Evolutionary conservation across 2,888 invertebrate species (phyloP), one percentile per base, ranked within the genome.

Genomic region (Sarcophaga variegata): DNA sequence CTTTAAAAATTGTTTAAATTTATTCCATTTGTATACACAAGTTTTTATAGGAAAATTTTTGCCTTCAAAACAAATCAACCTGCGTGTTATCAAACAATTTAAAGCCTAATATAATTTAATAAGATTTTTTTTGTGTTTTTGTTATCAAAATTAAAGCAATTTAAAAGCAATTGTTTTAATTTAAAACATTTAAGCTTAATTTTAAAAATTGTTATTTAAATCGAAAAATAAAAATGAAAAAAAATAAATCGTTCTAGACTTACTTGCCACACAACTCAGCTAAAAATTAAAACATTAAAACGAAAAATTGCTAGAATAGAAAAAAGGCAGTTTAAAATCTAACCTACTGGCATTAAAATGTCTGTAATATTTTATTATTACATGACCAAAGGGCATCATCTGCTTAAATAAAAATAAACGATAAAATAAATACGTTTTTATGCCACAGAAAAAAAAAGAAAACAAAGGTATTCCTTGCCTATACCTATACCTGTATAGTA

Each of bases 141-240:
- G 49, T 54, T 63, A 45, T 6, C 10, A 5, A 72, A 76, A 75
- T 81, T 81, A 60, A 12, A 27, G 0, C 5, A 83, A 83, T 77
- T 87, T 82, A 45, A 47, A 47, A n/a, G 49, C 75, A 84, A 82
- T 87, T 87, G 79, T 84, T 87, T 82, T 72, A 87, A 84, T 82
- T 75, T 27, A 20, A 62, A 72, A n/a, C 20, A 62, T 71, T 83
- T 69, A 74, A 54, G 27, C 3, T 2, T 37, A 74, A 72, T 77
- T 78, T 63, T n/a, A 37, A 37, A 37, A 37, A 37, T 37, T 37
- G 37, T 37, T 37, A 37, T 37, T 37, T 37, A 37, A 37, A 37
- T 37, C 37, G 37, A 37, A 37, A 37, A 37, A 37, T 37, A 0
- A 37, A 27, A 27, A 27, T 0, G 4, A 27, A 27, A 37, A 8